A percentile compares a stretch with the other conserved stretches of the same genome.
phyloP scores from a whole-genome alignment of 1,140 invertebrate genomes.

The Drosophila grimshawi region DNA sequence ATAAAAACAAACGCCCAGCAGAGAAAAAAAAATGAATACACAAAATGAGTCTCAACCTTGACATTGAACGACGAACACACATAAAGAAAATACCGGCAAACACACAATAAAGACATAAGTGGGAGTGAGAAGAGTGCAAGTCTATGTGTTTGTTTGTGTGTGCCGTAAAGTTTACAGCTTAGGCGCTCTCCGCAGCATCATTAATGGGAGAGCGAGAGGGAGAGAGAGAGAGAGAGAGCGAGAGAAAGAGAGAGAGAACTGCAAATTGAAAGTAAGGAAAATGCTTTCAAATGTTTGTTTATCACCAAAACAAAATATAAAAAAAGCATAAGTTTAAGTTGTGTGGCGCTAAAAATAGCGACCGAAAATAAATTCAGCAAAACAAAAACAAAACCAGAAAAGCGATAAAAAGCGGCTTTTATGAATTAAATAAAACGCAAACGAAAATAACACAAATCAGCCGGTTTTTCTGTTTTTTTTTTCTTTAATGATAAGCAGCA shows the following conservation, averaged over 20 bases:
- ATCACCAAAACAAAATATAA: conserved; percentile 44
- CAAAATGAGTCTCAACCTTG: conserved; percentile 78
- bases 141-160: conserved; percentile 1
- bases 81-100: conserved; percentile 56
- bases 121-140: conserved; percentile 17
- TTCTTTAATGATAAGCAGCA: conserved; percentile 40
- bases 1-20: conserved; percentile 60
- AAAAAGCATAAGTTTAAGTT: conserved; percentile 41
- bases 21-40: conserved; percentile 60
- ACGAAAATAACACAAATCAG: conserved; percentile 58
- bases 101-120: conserved; percentile 48
- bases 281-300: conserved; percentile 53
- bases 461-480: conserved; percentile 20
- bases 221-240: conserved; percentile 4
- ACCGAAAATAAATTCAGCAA: conserved; percentile 44
- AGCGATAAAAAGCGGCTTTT: conserved; percentile 57
- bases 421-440: conserved; percentile 43
- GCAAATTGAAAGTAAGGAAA: conserved; percentile 52
- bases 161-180: conserved; percentile 1
- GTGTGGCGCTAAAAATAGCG: conserved; percentile 75
- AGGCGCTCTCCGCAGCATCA: conserved; percentile 11
- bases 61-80: conserved; percentile 70
- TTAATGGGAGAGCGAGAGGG: not conserved
- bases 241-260: conserved; percentile 6
- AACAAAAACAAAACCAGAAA: conserved; percentile 23